phyloP scores from a whole-genome alignment of 2,888 invertebrate genomes.

The Coenonympha glycerion region DNA sequence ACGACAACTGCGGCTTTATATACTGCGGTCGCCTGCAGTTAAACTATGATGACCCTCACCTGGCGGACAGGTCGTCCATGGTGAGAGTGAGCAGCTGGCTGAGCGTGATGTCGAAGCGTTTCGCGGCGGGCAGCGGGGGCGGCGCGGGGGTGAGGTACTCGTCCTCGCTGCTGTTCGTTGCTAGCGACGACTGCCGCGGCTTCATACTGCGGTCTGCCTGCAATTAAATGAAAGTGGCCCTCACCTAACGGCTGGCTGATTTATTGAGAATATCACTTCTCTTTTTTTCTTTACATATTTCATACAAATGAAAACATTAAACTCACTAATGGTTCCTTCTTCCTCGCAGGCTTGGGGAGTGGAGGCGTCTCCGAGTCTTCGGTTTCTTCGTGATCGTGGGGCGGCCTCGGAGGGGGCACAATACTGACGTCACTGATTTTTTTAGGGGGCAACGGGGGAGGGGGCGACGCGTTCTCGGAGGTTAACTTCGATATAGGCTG shows the following conservation, averaged over 20 bases:
- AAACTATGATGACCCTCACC: conserved; percentile 40
- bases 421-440: conserved; percentile 44
- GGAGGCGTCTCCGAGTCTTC: conserved; percentile 45
- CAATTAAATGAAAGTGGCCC: neutral
- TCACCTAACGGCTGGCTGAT: no score
- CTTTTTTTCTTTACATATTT: no score
- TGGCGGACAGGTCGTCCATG: conserved; percentile 85
- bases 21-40: conserved; percentile 57
- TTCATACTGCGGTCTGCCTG: conserved; percentile 66
- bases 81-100: conserved; percentile 88
- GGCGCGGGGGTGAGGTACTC: conserved; percentile 82
- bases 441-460: conserved; percentile 80
- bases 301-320: no score
- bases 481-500: conserved; percentile 41
- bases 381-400: conserved; percentile 61
- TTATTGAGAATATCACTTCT: no score
- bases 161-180: conserved; percentile 78
- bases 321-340: conserved; percentile 55
- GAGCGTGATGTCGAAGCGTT: conserved; percentile 84
- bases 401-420: conserved; percentile 78
- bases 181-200: conserved; percentile 59
- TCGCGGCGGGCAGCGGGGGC: conserved; percentile 64
- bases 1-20: conserved; percentile 60
- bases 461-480: conserved; percentile 74
- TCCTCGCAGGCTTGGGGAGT: conserved; percentile 55